Evolutionary conservation across 1,140 invertebrate species (phyloP).

Genomic region (Stenopsyche tienmushanensis): DNA sequence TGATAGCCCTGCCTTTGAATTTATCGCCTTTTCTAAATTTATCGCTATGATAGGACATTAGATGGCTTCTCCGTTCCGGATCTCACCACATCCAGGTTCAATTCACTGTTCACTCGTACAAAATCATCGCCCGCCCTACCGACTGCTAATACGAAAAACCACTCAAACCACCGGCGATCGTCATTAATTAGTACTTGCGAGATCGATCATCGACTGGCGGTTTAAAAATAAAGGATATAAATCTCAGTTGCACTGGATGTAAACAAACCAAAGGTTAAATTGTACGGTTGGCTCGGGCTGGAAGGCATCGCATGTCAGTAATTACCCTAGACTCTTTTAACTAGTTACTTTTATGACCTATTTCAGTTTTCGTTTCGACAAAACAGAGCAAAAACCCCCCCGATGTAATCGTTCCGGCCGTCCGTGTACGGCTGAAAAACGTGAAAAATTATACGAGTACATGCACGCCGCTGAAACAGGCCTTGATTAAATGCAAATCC

Average conservation of each 20-base stretch:
- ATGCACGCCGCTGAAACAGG: conserved; percentile 1
- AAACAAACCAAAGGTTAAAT: conserved; percentile 20
- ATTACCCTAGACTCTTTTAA: conserved; percentile 28
- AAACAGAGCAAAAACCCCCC: background rate
- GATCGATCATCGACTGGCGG: background rate
- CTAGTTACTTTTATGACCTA: conserved; percentile 28
- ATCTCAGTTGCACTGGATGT: background rate
- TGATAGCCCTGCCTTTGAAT: too few species aligned
- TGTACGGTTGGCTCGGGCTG: conserved; percentile 2
- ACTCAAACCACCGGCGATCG: too few species aligned
- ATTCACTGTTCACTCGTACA: too few species aligned
- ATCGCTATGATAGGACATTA: too few species aligned
- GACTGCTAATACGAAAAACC: too few species aligned
- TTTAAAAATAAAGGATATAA: too few species aligned
- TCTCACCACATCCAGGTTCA: too few species aligned
- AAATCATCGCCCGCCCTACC: too few species aligned
- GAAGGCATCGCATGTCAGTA: conserved; percentile 24
- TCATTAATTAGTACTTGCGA: background rate
- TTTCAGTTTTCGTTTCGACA: conserved; percentile 28
- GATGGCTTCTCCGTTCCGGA: too few species aligned
- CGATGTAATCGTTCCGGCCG: background rate
- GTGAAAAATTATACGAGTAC: conserved; percentile 2
- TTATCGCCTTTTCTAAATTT: too few species aligned
- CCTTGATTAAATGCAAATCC: background rate
- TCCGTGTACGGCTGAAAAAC: background rate